Conservation (phyloP, 37 sponge, comb jelly and placozoan genomes). For the Agelas oroides region DNA sequence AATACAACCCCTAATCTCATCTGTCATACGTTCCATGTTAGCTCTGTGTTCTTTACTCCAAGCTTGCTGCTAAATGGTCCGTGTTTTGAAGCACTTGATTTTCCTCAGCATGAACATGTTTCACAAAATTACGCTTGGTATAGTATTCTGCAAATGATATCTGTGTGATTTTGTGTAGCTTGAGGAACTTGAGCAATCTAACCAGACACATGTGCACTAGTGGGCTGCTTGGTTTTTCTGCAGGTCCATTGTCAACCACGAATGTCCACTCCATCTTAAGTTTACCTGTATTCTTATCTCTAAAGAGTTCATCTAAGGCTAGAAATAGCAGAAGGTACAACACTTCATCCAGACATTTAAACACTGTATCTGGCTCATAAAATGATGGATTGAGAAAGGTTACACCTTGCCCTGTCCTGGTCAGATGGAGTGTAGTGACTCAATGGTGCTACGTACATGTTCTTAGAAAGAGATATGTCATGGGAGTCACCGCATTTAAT, state of each 20-base stretch:
- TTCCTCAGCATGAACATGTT: slow-evolving; percentile 16
- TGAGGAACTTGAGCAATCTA: too few species aligned
- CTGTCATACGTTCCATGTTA: not conserved
- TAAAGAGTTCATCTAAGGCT: slow-evolving; percentile 17
- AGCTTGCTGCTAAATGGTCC: slow-evolving; percentile 4
- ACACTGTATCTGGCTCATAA: slow-evolving; percentile 11
- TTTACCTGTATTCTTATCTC: not conserved
- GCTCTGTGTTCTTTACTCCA: not conserved
- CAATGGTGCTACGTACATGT: not conserved
- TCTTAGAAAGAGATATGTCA: slow-evolving; percentile 20
- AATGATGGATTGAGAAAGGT: slow-evolving; percentile 25
- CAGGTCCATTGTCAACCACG: slow-evolving; percentile 26
- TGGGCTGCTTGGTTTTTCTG: slow-evolving; percentile 21
- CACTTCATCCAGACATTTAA: slow-evolving; percentile 11
- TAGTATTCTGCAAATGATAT: not conserved
- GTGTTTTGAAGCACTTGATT: not conserved
- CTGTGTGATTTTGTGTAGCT: too few species aligned
- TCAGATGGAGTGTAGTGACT: not conserved
- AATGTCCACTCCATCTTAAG: not conserved
- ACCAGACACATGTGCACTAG: not conserved
- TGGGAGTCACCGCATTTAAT: slow-evolving; percentile 13
- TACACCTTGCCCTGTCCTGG: slow-evolving; percentile 22
- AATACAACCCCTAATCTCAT: not conserved
- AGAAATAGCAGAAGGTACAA: slow-evolving; percentile 5
- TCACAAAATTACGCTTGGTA: slow-evolving; percentile 10